Percentiles rank a stretch among this genome's conserved stretches.
phyloP scores from a whole-genome alignment of 2,797 vertebrate genomes.

The Rachycentron canadum region DNA sequence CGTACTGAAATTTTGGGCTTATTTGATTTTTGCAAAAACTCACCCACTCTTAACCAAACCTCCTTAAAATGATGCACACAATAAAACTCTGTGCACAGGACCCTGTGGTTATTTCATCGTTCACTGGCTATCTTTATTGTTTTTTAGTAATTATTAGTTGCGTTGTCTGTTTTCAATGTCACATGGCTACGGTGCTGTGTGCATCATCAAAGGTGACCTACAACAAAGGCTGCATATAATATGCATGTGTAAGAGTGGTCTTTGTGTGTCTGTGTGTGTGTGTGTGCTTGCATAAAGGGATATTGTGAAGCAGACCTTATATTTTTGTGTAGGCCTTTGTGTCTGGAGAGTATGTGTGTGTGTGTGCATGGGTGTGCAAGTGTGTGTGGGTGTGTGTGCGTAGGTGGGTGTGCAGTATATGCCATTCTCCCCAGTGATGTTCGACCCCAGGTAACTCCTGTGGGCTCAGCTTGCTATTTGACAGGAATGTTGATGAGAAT shows the following conservation, averaged over 20 bases:
- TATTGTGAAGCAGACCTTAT: slow-evolving; percentile 7
- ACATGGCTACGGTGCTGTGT: slow-evolving; percentile 33
- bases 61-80: slow-evolving; percentile 13
- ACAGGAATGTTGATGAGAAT: slow-evolving; percentile 57
- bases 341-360: not conserved
- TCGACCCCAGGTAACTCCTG: slow-evolving; percentile 35
- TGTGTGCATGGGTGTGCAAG: not conserved
- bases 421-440: slow-evolving; percentile 34
- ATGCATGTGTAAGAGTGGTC: not conserved
- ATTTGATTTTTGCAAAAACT: slow-evolving; percentile 5
- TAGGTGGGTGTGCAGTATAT: not conserved
- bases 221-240: slow-evolving; percentile 32
- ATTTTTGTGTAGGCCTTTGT: slow-evolving; percentile 4
- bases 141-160: slow-evolving; percentile 32
- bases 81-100: not conserved
- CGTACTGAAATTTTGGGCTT: not conserved
- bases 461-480: slow-evolving; percentile 40
- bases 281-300: slow-evolving; percentile 12
- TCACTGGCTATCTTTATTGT: slow-evolving; percentile 49
- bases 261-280: not conserved
- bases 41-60: not conserved
- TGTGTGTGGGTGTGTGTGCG: not conserved
- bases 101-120: slow-evolving; percentile 41
- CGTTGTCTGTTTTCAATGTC: slow-evolving; percentile 35
- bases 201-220: slow-evolving; percentile 51